A percentile compares a stretch with the other conserved stretches of the same genome.
Conservation (phyloP, 2,797 vertebrate species). For the Aphelocoma californica region DNA sequence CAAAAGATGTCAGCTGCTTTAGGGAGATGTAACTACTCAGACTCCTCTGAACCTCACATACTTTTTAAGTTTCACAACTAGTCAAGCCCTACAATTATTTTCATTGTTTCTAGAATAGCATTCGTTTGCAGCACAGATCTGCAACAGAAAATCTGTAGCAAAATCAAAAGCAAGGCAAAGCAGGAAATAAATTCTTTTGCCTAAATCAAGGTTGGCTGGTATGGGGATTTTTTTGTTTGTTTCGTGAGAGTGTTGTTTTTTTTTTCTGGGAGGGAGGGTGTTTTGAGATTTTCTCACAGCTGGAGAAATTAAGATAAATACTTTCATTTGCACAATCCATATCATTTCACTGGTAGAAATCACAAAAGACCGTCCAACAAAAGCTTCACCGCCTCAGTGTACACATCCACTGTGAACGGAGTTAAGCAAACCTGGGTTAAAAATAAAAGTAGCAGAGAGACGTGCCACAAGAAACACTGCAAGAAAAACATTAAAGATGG, state of each 20-base stretch:
- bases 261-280: fast-evolving
- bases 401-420: fast-evolving
- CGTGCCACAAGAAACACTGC: not conserved
- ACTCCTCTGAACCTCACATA: fast-evolving
- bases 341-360: not conserved
- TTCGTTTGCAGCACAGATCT: fast-evolving
- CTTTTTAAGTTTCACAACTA: not conserved
- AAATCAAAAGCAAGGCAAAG: not conserved
- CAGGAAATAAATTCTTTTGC: not conserved
- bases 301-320: not conserved
- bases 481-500: not conserved
- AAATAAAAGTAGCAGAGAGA: not conserved
- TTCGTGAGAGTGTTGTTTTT: not conserved
- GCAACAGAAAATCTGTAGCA: not conserved
- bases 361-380: not conserved
- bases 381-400: not conserved
- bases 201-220: not conserved
- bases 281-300: not conserved
- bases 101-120: not conserved
- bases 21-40: not conserved
- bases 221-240: too few species aligned
- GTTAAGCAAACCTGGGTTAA: not conserved
- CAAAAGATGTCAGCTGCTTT: not conserved
- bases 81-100: not conserved
- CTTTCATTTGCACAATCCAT: not conserved